Conservation (phyloP, 1,140 invertebrate species). For the Notospermus geniculatus region DNA sequence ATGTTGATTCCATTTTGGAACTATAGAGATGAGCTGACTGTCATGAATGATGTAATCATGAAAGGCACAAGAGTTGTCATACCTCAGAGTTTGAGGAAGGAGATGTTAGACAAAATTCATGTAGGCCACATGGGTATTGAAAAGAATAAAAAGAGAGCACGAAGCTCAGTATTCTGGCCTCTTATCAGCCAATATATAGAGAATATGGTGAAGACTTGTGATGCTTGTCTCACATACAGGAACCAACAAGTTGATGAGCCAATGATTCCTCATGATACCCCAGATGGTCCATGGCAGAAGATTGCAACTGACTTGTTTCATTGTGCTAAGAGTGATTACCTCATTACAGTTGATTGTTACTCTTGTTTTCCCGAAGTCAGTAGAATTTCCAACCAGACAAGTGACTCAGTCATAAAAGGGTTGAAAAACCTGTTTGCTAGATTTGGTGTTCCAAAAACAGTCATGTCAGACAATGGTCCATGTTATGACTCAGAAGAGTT, state of each 20-base stretch:
- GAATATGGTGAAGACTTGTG: too few relatives aligned
- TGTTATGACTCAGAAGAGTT: conserved; percentile 1
- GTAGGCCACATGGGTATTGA: conserved; percentile 15
- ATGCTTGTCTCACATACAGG: too few relatives aligned
- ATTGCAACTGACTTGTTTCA: too few relatives aligned
- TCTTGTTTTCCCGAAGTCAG: conserved; percentile 1
- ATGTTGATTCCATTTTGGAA: conserved; percentile 13
- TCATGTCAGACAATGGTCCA: conserved; percentile 1
- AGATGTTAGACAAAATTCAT: conserved; percentile 19
- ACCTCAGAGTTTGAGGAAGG: conserved; percentile 8
- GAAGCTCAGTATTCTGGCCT: conserved; percentile 2
- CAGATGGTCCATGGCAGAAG: too few relatives aligned
- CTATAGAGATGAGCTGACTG: conserved; percentile 19
- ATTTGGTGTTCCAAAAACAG: not conserved
- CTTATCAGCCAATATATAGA: too few relatives aligned
- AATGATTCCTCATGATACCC: too few relatives aligned
- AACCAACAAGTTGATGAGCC: too few relatives aligned
- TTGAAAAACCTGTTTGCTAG: conserved; percentile 3
- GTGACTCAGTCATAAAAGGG: conserved; percentile 1
- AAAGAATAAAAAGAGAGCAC: not conserved
- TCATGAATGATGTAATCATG: conserved; percentile 21
- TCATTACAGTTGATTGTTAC: conserved; percentile 9
- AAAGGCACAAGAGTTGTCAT: conserved; percentile 17
- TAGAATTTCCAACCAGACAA: not conserved
- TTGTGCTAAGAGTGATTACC: not conserved